Percentiles rank a stretch among this genome's conserved stretches.
Evolutionary conservation across 2,113 vertebrate species (phyloP).

Genomic region (Tragelaphus buxtoni): DNA sequence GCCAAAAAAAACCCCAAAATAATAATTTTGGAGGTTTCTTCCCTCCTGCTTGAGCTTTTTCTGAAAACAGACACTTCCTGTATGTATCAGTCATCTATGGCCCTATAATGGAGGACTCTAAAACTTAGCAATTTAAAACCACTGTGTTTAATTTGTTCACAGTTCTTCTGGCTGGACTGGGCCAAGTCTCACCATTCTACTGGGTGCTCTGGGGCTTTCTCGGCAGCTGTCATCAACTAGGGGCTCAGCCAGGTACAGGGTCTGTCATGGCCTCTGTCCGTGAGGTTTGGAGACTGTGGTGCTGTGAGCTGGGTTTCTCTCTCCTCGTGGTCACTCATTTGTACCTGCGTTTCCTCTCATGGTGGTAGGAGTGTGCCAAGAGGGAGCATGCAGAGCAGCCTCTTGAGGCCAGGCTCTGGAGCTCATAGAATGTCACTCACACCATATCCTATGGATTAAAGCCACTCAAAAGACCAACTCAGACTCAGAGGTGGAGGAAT

Average conservation of each 20-base stretch:
- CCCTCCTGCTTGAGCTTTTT: not conserved
- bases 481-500: not conserved
- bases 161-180: fast-evolving
- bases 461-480: not conserved
- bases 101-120: not conserved
- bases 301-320: not conserved
- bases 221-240: fast-evolving
- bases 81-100: not conserved
- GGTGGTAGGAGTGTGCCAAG: not conserved
- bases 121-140: not conserved
- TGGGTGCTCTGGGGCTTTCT: not conserved
- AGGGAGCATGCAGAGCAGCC: not conserved
- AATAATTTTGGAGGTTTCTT: not conserved
- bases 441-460: not conserved
- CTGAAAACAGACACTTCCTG: not conserved
- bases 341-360: no score
- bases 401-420: not conserved
- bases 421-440: not conserved
- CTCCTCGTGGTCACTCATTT: no score
- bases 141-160: no score
- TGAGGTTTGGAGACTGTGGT: not conserved
- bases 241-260: not conserved
- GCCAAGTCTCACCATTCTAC: not conserved
- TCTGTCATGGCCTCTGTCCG: not conserved
- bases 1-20: not conserved